Percentiles rank a stretch among this genome's conserved stretches.
Conservation (phyloP, 2,888 invertebrate genomes). For the Lithophane leautieri region DNA sequence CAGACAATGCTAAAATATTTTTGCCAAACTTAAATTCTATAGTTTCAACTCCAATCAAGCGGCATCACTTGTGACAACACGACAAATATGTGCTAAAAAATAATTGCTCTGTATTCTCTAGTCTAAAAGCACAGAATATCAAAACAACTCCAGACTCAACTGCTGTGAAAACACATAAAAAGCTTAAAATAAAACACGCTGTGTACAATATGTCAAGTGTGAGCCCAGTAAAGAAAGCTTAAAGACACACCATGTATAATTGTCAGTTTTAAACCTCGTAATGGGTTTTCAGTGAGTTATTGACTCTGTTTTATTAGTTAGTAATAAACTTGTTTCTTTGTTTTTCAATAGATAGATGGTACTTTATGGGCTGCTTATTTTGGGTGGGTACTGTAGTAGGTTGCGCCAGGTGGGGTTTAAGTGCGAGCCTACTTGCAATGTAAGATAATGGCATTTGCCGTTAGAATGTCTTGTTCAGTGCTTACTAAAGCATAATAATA, state of each 20-base stretch:
- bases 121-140: slow-evolving; percentile 46
- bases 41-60: not conserved
- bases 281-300: slow-evolving; percentile 78
- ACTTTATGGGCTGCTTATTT: slow-evolving; percentile 42
- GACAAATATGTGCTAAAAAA: slow-evolving; percentile 43
- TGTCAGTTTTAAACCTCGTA: slow-evolving; percentile 83
- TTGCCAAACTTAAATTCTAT: not conserved
- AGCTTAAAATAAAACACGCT: slow-evolving; percentile 79
- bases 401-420: slow-evolving; percentile 41
- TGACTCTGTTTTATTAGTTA: slow-evolving; percentile 74
- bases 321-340: slow-evolving; percentile 65
- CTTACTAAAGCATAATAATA: too few relatives aligned
- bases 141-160: slow-evolving; percentile 70
- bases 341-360: slow-evolving; percentile 57
- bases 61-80: not conserved
- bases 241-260: slow-evolving; percentile 81
- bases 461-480: not conserved
- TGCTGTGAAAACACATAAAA: slow-evolving; percentile 85
- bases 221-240: slow-evolving; percentile 81
- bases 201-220: slow-evolving; percentile 77
- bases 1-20: not conserved
- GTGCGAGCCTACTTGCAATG: not conserved
- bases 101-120: slow-evolving; percentile 42
- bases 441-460: not conserved
- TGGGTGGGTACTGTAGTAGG: slow-evolving; percentile 36